Conservation (phyloP, 1,140 invertebrate species). For the Hylaeus anthracinus region DNA sequence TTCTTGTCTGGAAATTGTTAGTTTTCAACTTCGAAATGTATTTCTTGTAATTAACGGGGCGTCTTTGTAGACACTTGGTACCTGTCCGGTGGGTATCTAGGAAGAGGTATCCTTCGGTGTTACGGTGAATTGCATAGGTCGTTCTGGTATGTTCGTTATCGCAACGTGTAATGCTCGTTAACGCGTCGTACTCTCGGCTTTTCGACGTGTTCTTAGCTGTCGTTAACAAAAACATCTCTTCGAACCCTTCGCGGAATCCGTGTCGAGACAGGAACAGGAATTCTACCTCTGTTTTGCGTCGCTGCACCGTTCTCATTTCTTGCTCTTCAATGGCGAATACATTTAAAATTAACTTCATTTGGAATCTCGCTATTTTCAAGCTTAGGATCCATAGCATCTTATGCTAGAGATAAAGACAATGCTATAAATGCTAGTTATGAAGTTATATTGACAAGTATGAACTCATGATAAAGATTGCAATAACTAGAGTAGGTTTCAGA, state of each 20-base stretch:
- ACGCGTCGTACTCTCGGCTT: conserved; percentile 14
- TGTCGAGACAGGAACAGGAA: not conserved
- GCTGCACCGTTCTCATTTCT: not conserved
- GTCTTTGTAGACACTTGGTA: conserved; percentile 27
- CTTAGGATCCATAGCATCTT: not conserved
- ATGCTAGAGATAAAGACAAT: too few relatives aligned
- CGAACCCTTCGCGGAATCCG: not conserved
- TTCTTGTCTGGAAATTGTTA: not conserved
- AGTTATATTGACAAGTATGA: not conserved
- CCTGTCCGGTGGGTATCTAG: not conserved
- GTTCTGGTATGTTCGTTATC: conserved; percentile 20
- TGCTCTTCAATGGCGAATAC: not conserved
- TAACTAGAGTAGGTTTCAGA: too few relatives aligned
- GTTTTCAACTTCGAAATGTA: conserved; percentile 32
- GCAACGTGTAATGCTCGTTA: conserved; percentile 37
- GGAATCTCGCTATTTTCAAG: not conserved
- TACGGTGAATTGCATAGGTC: not conserved
- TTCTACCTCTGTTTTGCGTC: not conserved
- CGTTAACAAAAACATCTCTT: not conserved
- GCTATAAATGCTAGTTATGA: too few relatives aligned
- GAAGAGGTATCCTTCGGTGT: not conserved
- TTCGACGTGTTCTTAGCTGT: conserved; percentile 15
- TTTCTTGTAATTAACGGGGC: conserved; percentile 50
- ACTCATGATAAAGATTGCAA: not conserved
- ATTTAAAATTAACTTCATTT: not conserved